phyloP scores from a whole-genome alignment of 2,797 vertebrate species.

The Passerculus sandwichensis region DNA sequence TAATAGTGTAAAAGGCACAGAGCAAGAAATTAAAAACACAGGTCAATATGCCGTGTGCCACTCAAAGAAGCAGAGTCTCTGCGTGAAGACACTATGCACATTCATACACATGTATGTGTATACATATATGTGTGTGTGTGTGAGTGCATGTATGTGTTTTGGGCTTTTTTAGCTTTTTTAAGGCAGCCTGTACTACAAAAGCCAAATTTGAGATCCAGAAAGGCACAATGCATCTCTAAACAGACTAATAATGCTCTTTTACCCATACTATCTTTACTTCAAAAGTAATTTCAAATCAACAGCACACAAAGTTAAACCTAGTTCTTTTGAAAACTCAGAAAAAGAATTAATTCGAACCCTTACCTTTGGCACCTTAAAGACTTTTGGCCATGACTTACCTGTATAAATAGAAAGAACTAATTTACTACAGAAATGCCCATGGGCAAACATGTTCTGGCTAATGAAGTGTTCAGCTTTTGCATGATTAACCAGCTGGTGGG shows the following conservation, averaged over 20 bases:
- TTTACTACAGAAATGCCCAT: slow-evolving; percentile 89
- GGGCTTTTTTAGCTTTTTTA: not conserved
- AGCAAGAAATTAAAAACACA: slow-evolving; percentile 25
- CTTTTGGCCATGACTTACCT: slow-evolving; percentile 86
- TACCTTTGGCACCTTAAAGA: slow-evolving; percentile 82
- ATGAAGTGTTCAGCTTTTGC: slow-evolving; percentile 95
- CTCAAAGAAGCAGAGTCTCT: not conserved
- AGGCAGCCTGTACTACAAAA: not conserved
- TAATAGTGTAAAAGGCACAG: slow-evolving; percentile 57
- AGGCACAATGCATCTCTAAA: not conserved
- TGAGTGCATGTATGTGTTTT: not conserved
- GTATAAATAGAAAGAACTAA: slow-evolving; percentile 88
- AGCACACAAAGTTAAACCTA: slow-evolving; percentile 42
- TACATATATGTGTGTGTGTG: not conserved
- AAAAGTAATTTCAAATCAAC: slow-evolving; percentile 50
- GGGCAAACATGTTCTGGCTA: slow-evolving; percentile 92
- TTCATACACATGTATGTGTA: rapidly evolving
- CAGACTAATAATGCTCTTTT: not conserved
- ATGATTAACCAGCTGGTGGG: slow-evolving; percentile 95
- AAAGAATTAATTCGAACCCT: slow-evolving; percentile 79
- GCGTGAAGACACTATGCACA: not conserved
- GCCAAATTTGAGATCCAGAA: not conserved
- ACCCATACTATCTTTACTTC: slow-evolving; percentile 16
- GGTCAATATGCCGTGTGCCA: slow-evolving; percentile 8
- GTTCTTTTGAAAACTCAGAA: slow-evolving; percentile 57